A percentile compares a stretch with the other conserved stretches of the same genome.
Conservation (phyloP, 2,797 vertebrate genomes). For the Myotis myotis region DNA sequence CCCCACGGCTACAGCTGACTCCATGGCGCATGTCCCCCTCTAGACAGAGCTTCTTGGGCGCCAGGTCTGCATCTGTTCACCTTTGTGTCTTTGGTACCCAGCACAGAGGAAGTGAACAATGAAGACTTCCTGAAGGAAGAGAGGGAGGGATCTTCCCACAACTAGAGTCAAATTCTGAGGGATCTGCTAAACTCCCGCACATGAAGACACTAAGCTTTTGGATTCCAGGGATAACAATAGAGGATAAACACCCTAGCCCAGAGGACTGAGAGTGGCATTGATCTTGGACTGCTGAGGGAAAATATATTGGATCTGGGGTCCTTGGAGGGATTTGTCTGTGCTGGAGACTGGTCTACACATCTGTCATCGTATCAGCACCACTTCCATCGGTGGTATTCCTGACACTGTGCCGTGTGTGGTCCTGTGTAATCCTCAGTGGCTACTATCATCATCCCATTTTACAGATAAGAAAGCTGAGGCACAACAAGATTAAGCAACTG, state of each 20-base stretch:
- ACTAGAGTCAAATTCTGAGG: neutral
- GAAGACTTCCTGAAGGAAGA: neutral
- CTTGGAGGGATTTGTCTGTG: neutral
- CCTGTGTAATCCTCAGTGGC: neutral
- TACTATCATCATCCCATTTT: neutral
- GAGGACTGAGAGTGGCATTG: neutral
- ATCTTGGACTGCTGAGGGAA: neutral
- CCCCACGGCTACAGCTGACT: too few species aligned
- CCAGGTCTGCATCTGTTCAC: neutral
- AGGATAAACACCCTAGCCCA: neutral
- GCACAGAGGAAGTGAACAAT: neutral
- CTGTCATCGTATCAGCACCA: accelerated
- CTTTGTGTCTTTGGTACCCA: neutral
- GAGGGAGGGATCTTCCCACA: neutral
- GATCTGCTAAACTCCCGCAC: neutral
- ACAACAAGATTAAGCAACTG: neutral
- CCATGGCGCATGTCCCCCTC: accelerated
- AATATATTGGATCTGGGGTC: neutral
- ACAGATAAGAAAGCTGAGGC: neutral
- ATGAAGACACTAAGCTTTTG: neutral
- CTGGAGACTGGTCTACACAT: neutral
- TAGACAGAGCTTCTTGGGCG: neutral
- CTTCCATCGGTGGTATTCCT: accelerated
- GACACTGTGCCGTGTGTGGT: neutral
- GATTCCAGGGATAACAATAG: neutral